phyloP scores from a whole-genome alignment of 2,888 invertebrate genomes.

The Eueremaeus valkanovi region DNA sequence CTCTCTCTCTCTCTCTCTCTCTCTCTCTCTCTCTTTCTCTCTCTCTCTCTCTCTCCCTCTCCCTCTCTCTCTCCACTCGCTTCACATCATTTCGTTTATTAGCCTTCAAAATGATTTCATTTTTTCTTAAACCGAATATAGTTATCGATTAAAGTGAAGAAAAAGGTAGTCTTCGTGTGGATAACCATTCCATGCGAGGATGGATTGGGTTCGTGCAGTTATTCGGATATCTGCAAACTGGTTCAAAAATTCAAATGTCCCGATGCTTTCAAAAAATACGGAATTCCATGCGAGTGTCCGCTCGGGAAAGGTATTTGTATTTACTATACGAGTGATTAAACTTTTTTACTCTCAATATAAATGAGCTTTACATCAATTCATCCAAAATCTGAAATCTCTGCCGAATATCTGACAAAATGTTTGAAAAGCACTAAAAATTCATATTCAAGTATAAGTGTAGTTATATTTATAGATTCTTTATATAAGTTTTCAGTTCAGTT shows the following conservation, averaged over 20 bases:
- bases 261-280: slow-evolving; percentile 21
- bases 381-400: neutral
- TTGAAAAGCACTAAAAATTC: too few species aligned
- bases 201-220: slow-evolving; percentile 25
- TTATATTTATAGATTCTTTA: neutral
- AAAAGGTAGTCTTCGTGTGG: slow-evolving; percentile 32
- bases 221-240: slow-evolving; percentile 29
- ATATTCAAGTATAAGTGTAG: too few species aligned
- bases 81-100: neutral
- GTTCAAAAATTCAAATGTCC: slow-evolving; percentile 16
- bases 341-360: too few species aligned
- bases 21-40: too few species aligned
- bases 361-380: neutral
- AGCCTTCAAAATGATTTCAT: neutral
- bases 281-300: slow-evolving; percentile 37
- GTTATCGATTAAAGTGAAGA: slow-evolving; percentile 32
- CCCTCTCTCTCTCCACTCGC: neutral
- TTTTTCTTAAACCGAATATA: slow-evolving; percentile 7
- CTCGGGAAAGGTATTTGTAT: neutral
- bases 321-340: neutral
- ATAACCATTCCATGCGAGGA: slow-evolving; percentile 27
- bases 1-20: too few species aligned
- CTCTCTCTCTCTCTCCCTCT: too few species aligned
- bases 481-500: neutral
- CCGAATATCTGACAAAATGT: too few species aligned